Base-by-base conservation (phyloP, 2,797 vertebrate species). In the Coluber constrictor region DNA sequence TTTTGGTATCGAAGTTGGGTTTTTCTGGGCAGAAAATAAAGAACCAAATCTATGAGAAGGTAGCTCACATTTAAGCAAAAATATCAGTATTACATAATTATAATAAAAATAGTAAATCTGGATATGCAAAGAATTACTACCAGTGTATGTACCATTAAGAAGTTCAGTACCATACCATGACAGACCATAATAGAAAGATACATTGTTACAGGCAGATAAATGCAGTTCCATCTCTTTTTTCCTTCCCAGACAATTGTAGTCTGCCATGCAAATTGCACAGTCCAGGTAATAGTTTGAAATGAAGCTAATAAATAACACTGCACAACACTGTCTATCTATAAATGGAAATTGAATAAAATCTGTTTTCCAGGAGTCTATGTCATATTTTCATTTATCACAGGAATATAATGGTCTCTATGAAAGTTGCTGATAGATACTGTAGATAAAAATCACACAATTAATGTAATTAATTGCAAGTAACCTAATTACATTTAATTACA, bases 1-100 rank as follows among this genome's bases (percentile, higher is more conserved):
- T 96, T 99, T 99, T 99, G 98, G 98, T 99, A 98, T 99, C 98
- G 98, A 98, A 98, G 98, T 98, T 96, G 96, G 97, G 98, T 97
- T 98, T 98, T 98, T 97, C 97, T 98, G 97, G 97, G 97, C 96
- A 97, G 97, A 97, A 97, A 98, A 98, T 96, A 95, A 94, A 96
- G 93, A 97, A 95, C 94, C 93, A 59, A 66, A 94, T 15, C 56
- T 90, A 94, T 95, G 89, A 60, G 95, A 86, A 95, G 95, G 96
- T 95, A 97, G 96, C 92, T 59, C 93, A 96, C 94, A 96, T 96
- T 95, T 93, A 91, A 96, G 60, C 56, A 91, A 91, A 89, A 86
- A 89, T 86, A 91, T 47, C 57, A 91, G 86, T 66, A 91, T 86
- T 90, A 87, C 55, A 79, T 20, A 83, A 91, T 91, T n/a, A 91